These are phyloP conservation scores for Athene noctua DNA, from an alignment of 2,113 vertebrate species.

Conservation along the genomic window DNA sequence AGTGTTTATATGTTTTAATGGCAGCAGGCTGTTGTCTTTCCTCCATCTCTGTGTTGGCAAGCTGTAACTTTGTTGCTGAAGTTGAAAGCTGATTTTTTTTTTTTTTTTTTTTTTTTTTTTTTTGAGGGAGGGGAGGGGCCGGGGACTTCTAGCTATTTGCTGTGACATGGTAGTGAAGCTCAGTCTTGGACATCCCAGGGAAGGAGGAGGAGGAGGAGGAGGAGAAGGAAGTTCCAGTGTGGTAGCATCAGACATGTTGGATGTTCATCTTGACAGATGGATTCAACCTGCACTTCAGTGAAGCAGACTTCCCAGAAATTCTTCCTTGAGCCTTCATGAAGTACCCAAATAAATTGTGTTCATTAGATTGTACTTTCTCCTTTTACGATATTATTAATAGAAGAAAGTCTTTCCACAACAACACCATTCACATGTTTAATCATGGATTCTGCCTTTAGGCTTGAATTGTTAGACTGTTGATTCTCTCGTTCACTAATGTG, in stretches of 20 bases:
- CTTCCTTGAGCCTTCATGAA: not conserved
- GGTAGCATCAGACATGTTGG: not conserved
- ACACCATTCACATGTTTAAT: not conserved
- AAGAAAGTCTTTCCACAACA: not conserved
- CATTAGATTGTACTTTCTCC: not conserved
- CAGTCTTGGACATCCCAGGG: not conserved
- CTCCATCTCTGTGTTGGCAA: not conserved
- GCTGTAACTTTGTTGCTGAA: not conserved
- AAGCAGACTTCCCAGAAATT: not conserved
- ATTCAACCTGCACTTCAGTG: not conserved
- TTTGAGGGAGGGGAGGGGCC: too few relatives aligned
- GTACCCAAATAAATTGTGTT: not conserved
- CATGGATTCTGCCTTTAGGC: not conserved
- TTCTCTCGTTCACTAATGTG: not conserved
- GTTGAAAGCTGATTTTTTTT: not conserved
- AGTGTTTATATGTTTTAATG: not conserved
- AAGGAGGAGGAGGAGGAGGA: not conserved
- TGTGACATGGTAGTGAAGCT: not conserved
- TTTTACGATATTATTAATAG: not conserved
- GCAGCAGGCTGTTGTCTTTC: not conserved
- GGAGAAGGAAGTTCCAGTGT: not conserved
- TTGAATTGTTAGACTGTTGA: not conserved
- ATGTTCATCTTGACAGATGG: not conserved
- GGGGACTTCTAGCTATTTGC: not conserved
- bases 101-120: too few relatives aligned